Evolutionary conservation across 2,113 vertebrate genomes (phyloP).

Genomic region (Eptesicus fuscus): DNA sequence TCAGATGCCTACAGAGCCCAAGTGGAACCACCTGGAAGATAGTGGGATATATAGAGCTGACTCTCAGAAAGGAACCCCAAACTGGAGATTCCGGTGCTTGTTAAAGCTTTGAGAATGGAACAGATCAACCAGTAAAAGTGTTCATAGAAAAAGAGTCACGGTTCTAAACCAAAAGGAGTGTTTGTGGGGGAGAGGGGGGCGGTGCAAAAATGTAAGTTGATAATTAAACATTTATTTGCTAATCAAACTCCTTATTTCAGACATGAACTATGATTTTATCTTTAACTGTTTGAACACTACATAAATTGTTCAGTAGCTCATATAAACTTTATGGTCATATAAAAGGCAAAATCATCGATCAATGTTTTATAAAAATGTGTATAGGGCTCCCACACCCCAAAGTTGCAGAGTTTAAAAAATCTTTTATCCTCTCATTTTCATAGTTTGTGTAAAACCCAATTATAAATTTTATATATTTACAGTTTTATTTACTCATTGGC

Average conservation of each 20-base stretch:
- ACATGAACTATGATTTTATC: not conserved
- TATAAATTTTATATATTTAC: not conserved
- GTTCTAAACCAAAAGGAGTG: not conserved
- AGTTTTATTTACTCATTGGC: not conserved
- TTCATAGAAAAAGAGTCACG: not conserved
- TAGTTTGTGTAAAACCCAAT: not conserved
- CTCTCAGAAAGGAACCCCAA: not conserved
- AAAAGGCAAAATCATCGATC: not conserved
- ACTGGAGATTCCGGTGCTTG: not conserved
- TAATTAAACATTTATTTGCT: not conserved
- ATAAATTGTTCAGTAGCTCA: not conserved
- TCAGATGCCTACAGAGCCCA: not conserved
- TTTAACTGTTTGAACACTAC: not conserved
- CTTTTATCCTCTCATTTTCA: not conserved
- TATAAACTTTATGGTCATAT: not conserved
- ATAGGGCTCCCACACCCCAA: accelerated
- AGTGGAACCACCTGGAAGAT: not conserved
- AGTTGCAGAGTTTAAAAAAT: not conserved
- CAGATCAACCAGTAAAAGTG: not conserved
- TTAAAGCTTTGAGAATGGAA: not conserved
- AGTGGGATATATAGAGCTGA: not conserved
- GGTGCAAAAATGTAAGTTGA: not conserved
- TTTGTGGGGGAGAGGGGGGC: accelerated
- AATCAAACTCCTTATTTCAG: not conserved
- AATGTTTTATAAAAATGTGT: not conserved